Evolutionary conservation across 2,113 vertebrate species (phyloP), one percentile per base, ranked within the genome.

Genomic region (Pangasianodon hypophthalmus): DNA sequence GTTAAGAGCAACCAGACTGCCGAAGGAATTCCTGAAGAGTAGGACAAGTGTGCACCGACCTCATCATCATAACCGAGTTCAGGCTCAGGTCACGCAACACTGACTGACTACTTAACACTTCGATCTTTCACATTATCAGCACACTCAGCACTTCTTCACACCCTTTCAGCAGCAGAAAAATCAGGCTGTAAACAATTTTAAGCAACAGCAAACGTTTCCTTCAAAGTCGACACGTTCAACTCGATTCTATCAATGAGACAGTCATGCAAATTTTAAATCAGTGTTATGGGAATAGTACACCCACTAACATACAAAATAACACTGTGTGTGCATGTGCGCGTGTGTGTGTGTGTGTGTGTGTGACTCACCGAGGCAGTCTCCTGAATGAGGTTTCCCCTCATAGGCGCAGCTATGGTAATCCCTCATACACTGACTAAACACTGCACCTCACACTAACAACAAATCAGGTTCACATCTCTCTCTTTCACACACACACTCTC

Each of bases 361-460:
- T 92, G 94, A 95, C 93, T 96, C 94, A 95, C 92, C 16, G n/a
- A 91, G 83, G 85, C 86, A 90, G 24, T 93, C 87, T 93, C 90
- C 94, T 95, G 93, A 95, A 94, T 92, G 92, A 94, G 93, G 92
- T 91, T 91, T 84, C 92, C 37, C 91, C 93, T 94, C 91, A 90
- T 92, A 93, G 13, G 56, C 32, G 16, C 41, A 56, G 77, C 48
- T 44, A 29, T 94, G 94, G 95, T 95, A 95, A 96, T 96, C 94
- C 94, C 91, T 85, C 93, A 92, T 90, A 87, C 93, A 92, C 94
- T 89, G 93, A 92, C 91, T 94, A 95, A 95, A 96, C 95, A 95
- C 94, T 60, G 16, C 29, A 58, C 94, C 90, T 84, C 93, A 92
- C 81, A 90, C 88, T 4, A 41, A 62, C 75, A 60, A 87, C 21